phyloP scores from a whole-genome alignment of 2,113 vertebrate genomes.

The Psephotus haematonotus region DNA sequence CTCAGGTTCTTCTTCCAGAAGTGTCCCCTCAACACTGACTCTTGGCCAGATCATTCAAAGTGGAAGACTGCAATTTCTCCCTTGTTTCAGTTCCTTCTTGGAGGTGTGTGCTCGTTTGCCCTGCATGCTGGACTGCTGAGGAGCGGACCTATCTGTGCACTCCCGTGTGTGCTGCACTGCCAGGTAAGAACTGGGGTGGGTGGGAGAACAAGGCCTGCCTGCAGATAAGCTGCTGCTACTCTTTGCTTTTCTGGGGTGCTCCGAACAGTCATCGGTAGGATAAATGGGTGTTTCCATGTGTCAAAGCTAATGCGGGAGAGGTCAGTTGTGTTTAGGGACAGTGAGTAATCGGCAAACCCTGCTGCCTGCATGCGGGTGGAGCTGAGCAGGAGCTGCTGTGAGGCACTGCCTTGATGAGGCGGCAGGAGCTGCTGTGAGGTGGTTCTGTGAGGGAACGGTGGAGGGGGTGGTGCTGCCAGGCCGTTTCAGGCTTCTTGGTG shows the following conservation, averaged over 20 bases:
- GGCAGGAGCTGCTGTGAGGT: background rate
- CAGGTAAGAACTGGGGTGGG: fast-evolving
- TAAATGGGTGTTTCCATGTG: fast-evolving
- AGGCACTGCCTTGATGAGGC: fast-evolving
- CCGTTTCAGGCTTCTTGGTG: fast-evolving
- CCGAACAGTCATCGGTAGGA: fast-evolving
- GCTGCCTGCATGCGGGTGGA: fast-evolving
- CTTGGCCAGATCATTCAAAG: background rate
- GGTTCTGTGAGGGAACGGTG: background rate
- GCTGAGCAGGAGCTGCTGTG: background rate
- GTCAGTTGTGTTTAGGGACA: fast-evolving
- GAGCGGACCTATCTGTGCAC: background rate
- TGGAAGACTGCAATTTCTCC: background rate
- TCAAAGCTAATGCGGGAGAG: background rate
- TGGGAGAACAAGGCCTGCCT: background rate
- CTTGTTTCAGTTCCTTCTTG: background rate
- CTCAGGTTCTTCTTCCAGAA: background rate
- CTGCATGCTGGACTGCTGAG: background rate
- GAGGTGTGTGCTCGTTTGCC: background rate
- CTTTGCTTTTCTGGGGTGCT: background rate
- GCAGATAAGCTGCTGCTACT: fast-evolving
- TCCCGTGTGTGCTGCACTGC: fast-evolving
- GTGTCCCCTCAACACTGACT: background rate
- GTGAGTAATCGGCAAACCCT: background rate
- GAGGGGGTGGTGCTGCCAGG: background rate